A percentile compares a stretch with the other conserved stretches of the same genome.
These are phyloP conservation scores for Epistrophe eligans DNA, from an alignment of 2,888 invertebrate genomes.

Conservation along the genomic window DNA sequence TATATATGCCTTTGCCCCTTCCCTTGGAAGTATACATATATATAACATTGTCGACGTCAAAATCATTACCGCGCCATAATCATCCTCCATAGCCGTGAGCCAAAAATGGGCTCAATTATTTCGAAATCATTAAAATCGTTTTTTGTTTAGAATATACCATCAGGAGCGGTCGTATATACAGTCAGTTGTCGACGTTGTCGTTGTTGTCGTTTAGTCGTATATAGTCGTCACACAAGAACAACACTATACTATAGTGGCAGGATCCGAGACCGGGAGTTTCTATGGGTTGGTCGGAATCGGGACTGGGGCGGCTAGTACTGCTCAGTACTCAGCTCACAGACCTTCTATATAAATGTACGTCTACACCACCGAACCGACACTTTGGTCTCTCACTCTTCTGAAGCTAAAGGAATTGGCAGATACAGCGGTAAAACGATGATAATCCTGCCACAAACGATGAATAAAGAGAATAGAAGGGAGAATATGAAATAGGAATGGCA, in stretches of 20 bases:
- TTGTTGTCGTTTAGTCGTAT: conserved; percentile 17
- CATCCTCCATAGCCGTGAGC: conserved; percentile 76
- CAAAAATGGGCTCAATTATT: conserved; percentile 79
- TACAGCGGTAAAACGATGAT: conserved; percentile 66
- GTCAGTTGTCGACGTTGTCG: conserved; percentile 9
- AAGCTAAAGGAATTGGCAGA: conserved; percentile 35
- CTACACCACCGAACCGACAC: conserved; percentile 23
- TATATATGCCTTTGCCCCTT: background rate
- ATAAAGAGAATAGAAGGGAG: conserved; percentile 53
- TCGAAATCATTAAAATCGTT: conserved; percentile 78
- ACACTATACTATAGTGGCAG: conserved; percentile 33
- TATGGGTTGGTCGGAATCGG: too few species aligned
- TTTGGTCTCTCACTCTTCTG: conserved; percentile 33
- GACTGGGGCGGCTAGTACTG: conserved; percentile 31
- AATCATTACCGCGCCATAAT: conserved; percentile 76
- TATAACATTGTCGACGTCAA: conserved; percentile 71
- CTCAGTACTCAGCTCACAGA: background rate
- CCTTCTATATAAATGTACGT: conserved; percentile 1
- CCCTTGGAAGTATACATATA: conserved; percentile 33
- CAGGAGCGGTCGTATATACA: conserved; percentile 62
- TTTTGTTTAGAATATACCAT: conserved; percentile 65
- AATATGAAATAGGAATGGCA: conserved; percentile 39
- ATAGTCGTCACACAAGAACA: conserved; percentile 25
- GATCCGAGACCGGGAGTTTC: conserved; percentile 27
- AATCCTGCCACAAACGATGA: conserved; percentile 72